Evolutionary conservation across 1,140 invertebrate species (phyloP).

Genomic region (Nilaparvata lugens): DNA sequence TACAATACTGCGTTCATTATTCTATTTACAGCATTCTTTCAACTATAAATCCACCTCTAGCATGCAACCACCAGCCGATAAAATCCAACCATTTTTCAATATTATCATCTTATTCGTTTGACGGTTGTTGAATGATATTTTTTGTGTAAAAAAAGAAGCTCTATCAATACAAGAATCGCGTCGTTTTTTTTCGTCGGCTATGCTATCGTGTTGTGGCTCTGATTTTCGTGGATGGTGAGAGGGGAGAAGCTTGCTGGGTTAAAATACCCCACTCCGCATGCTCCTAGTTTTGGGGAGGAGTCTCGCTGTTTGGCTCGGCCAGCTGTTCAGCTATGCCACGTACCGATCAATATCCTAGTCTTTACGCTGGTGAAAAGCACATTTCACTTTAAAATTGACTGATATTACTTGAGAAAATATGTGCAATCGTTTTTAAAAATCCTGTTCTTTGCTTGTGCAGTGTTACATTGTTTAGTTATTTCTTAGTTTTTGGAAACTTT

Average conservation of each 20-base stretch:
- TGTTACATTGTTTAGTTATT: neutral
- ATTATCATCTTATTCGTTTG: too few relatives aligned
- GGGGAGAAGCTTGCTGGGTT: conserved; percentile 6
- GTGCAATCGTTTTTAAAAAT: neutral
- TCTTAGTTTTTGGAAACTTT: conserved; percentile 2
- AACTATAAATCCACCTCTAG: too few relatives aligned
- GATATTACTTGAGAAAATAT: neutral
- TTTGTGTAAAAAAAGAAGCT: too few relatives aligned
- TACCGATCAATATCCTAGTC: conserved; percentile 17
- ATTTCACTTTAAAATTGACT: neutral
- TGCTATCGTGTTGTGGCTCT: neutral
- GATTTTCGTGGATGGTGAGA: neutral
- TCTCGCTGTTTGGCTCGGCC: conserved; percentile 9
- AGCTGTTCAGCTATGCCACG: conserved; percentile 10
- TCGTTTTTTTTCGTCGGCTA: too few relatives aligned
- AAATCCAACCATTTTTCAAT: too few relatives aligned
- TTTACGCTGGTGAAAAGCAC: neutral
- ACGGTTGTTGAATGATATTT: too few relatives aligned
- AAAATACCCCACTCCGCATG: conserved; percentile 16
- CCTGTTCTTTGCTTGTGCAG: neutral
- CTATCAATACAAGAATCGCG: too few relatives aligned
- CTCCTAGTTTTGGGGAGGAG: conserved; percentile 8
- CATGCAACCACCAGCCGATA: too few relatives aligned
- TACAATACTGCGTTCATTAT: too few relatives aligned
- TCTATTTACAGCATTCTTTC: too few relatives aligned